phyloP scores from a whole-genome alignment of 2,888 invertebrate species.

The Trichacis sp. region DNA sequence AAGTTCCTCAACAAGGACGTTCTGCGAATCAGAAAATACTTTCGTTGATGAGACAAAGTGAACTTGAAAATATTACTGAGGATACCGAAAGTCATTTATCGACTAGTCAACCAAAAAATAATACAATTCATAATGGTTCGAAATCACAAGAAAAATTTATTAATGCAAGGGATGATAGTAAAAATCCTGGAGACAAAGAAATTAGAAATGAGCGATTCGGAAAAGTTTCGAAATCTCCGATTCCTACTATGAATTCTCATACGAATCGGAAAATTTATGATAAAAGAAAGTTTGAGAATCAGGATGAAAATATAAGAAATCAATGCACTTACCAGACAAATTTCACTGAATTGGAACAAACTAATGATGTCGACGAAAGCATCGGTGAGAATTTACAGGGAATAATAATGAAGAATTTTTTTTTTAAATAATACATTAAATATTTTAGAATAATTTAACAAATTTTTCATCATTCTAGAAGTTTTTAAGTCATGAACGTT shows the following conservation, averaged over 20 bases:
- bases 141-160: slow-evolving; percentile 12
- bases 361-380: slow-evolving; percentile 9
- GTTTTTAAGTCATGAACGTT: too few relatives aligned
- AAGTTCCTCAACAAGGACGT: background rate
- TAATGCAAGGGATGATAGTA: background rate
- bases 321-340: background rate
- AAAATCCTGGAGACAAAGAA: background rate
- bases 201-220: slow-evolving; percentile 7
- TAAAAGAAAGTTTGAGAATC: background rate
- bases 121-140: slow-evolving; percentile 40
- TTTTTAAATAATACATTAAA: too few relatives aligned
- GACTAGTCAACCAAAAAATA: slow-evolving; percentile 57
- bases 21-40: slow-evolving; percentile 36
- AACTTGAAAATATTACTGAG: slow-evolving; percentile 64
- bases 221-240: background rate
- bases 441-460: too few relatives aligned
- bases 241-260: slow-evolving; percentile 29
- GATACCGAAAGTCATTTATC: slow-evolving; percentile 64
- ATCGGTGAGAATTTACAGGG: slow-evolving; percentile 8
- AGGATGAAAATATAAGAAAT: background rate
- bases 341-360: background rate
- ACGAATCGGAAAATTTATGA: slow-evolving; percentile 7
- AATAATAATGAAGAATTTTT: too few relatives aligned
- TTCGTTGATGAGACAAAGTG: slow-evolving; percentile 49
- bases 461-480: too few relatives aligned